Base-by-base conservation (phyloP, 2,113 vertebrate genomes). In the Sula dactylatra region DNA sequence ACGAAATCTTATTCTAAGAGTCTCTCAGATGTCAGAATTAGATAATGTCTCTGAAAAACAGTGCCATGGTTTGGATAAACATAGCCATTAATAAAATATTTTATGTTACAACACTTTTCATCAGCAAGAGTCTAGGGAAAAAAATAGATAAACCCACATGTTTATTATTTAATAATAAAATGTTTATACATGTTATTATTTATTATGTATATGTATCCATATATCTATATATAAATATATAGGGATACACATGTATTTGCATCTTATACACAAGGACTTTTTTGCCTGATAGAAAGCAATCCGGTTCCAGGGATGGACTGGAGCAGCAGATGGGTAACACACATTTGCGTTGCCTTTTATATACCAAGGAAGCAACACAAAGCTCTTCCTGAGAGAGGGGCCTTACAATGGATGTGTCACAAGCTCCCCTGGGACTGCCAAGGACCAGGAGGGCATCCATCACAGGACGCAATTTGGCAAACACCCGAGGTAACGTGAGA, bases 1-100 rank as follows among this genome's bases (percentile, higher is more conserved):
- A 72, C 6, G 3, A 74, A 92, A 76, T 72, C 65, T 67, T 56
- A 56, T n/a, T 72, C 69, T 78, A 56, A 79, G 72, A 32, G 44
- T 72, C 49, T 92, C 56, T 93, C 77, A 84, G 90, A 94, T 95
- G 52, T 47, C 86, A 64, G 79, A 90, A 66, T 88, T 96, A 87
- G 90, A 94, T 86, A 74, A 82, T 6, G 27, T 64, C 69, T 86
- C 72, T 76, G 77, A 36, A 85, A 87, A 86, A 88, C 0, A 3
- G 22, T 89, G 76, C 88, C 90, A 50, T 3, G 6, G 54, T 69
- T 82, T 88, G 44, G 59, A 34, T 88, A 87, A 93, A 93, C 38
- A 71, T 3, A 86, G 27, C 24, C 69, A 74, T 7, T 26, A 49
- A 64, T 65, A 62, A 86, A 93, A 72, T 77, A 72, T 47, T 96